Conservation (phyloP, 2,888 invertebrate genomes). For the Creontiades dilutus region DNA sequence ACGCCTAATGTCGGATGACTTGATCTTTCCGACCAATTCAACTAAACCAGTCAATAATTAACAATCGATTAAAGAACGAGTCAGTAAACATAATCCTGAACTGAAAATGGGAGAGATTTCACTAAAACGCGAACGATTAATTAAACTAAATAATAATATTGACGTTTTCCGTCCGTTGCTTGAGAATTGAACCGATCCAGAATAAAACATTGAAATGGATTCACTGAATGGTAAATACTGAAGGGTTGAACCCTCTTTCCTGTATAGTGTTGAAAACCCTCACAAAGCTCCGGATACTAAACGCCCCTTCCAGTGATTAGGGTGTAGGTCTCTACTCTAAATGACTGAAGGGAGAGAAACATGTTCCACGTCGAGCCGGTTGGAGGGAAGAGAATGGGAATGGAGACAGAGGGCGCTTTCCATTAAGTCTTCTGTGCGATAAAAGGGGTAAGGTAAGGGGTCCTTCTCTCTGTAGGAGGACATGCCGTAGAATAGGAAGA, state of each 20-base stretch:
- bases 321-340: conserved; percentile 59
- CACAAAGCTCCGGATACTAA: conserved; percentile 40
- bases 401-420: background rate
- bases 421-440: conserved; percentile 31
- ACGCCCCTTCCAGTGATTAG: conserved; percentile 53
- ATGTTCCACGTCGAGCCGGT: background rate
- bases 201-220: conserved; percentile 11
- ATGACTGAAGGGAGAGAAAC: conserved; percentile 45
- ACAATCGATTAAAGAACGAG: too few species aligned
- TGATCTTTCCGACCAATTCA: too few species aligned
- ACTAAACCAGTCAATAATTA: too few species aligned
- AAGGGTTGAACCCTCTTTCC: conserved; percentile 47
- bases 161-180: too few species aligned
- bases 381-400: background rate
- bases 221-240: conserved; percentile 4
- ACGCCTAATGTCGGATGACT: too few species aligned
- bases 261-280: conserved; percentile 37
- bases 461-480: background rate
- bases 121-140: too few species aligned
- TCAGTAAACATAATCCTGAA: too few species aligned
- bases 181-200: background rate
- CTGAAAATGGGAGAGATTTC: too few species aligned
- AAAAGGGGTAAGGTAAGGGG: background rate
- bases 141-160: too few species aligned
- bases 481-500: background rate